Base-by-base conservation (phyloP, 2,888 invertebrate genomes). In the Amorpha juglandis region DNA sequence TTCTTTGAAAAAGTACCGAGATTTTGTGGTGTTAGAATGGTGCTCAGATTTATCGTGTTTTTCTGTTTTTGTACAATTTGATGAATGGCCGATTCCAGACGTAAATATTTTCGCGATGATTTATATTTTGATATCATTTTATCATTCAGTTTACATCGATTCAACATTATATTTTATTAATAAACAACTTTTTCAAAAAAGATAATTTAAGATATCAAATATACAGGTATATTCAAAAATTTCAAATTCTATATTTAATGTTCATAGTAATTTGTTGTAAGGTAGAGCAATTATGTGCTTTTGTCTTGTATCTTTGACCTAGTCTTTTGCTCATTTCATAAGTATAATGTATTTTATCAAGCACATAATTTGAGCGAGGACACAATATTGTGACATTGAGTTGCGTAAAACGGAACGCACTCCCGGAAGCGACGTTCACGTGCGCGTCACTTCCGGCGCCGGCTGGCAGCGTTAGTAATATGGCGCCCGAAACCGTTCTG, bases 401-500 rank as follows among this genome's bases (percentile, higher is more conserved):
- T 86, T 86, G 91, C 86, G 90, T 89, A 85, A 84, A 90, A 89
- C 90, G 90, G 90, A 89, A 91, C 87, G 87, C 78, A 75, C 75
- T 64, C 62, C 66, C 89, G 91, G 92, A 92, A 89, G 88, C 84
- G 84, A 86, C 86, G 90, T 90, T 90, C 92, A 91, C 92, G 92
- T 92, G 92, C 89, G 84, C 83, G 83, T 80, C 80, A 80, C 88
- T 90, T 92, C 92, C 92, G 91, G 84, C 78, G 78, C 79, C 81
- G 82, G 86, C 86, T 82, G 87, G 84, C 86, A 91, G 88, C 90
- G 88, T 78, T 87, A 84, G 83, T 91, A 91, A 90, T 84, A 91
- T 91, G 91, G 91, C 91, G 88, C 82, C 82, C 71, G 74, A 67
- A 73, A 74, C 77, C 81, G 88, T 89, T 87, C 88, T 89, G 88